A percentile compares a stretch with the other conserved stretches of the same genome.
Evolutionary conservation across 2,888 invertebrate genomes (phyloP).

Genomic region (Nemurella pictetii): DNA sequence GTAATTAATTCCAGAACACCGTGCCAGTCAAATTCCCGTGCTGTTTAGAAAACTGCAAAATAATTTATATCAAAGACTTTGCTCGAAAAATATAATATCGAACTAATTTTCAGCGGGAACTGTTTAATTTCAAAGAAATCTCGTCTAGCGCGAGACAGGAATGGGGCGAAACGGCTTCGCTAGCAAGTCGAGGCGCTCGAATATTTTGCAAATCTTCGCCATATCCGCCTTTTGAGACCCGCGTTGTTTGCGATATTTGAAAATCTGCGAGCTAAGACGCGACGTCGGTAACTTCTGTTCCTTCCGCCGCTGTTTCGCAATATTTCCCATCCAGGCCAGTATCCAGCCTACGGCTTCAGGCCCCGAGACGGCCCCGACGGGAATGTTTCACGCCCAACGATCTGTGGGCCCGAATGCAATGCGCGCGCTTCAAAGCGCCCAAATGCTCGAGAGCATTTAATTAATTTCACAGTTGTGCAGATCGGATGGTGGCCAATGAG

Average conservation of each 20-base stretch:
- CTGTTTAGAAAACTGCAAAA: too few species aligned
- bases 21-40: too few species aligned
- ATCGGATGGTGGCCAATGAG: neutral
- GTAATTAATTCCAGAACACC: too few species aligned
- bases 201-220: neutral
- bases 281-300: neutral
- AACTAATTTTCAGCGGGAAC: too few species aligned
- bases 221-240: neutral
- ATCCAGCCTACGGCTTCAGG: too few species aligned
- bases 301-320: neutral
- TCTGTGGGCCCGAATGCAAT: too few species aligned
- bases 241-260: neutral
- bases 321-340: neutral
- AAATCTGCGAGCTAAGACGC: neutral
- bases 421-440: neutral
- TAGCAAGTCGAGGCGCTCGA: neutral
- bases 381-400: too few species aligned
- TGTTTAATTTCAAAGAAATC: too few species aligned
- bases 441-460: conserved; percentile 37
- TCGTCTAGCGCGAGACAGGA: too few species aligned
- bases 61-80: too few species aligned
- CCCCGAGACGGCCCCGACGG: neutral
- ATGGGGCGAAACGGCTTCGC: too few species aligned
- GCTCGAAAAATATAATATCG: too few species aligned
- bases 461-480: conserved; percentile 38